phyloP scores from a whole-genome alignment of 2,797 vertebrate genomes.

The Darevskia mixta region DNA sequence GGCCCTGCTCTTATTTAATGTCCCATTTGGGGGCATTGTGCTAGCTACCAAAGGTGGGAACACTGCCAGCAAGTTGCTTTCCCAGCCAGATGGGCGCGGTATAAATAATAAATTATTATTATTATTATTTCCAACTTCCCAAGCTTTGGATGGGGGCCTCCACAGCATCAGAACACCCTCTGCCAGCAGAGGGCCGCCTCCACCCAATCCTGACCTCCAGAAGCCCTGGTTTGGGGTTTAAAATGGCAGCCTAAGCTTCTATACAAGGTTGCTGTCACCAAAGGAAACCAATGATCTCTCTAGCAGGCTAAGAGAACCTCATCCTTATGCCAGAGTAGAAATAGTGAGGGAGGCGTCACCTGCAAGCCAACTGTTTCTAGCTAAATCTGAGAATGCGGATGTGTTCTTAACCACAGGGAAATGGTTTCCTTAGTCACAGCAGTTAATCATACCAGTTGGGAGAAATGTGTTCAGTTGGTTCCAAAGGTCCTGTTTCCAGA shows the following conservation, averaged over 20 bases:
- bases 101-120: too few relatives aligned
- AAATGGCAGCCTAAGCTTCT: neutral
- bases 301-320: slow-evolving; percentile 19
- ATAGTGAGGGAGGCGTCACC: slow-evolving; percentile 34
- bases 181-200: too few relatives aligned
- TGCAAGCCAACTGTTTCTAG: slow-evolving; percentile 63
- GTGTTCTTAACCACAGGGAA: slow-evolving; percentile 70
- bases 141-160: too few relatives aligned
- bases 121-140: too few relatives aligned
- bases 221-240: too few relatives aligned
- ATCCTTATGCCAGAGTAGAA: slow-evolving; percentile 10
- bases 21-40: too few relatives aligned
- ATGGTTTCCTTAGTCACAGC: slow-evolving; percentile 67
- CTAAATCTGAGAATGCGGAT: slow-evolving; percentile 63
- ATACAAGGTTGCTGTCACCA: neutral
- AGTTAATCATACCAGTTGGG: slow-evolving; percentile 60
- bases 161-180: too few relatives aligned
- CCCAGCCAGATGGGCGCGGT: too few relatives aligned
- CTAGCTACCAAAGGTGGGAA: too few relatives aligned
- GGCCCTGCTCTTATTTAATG: neutral
- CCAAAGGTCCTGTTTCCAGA: slow-evolving; percentile 57
- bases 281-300: neutral
- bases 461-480: slow-evolving; percentile 49
- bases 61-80: too few relatives aligned
- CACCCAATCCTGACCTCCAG: too few relatives aligned